These are phyloP conservation scores for Pipistrellus pipistrellus DNA, from an alignment of 2,797 vertebrate genomes.

Conservation along the genomic window DNA sequence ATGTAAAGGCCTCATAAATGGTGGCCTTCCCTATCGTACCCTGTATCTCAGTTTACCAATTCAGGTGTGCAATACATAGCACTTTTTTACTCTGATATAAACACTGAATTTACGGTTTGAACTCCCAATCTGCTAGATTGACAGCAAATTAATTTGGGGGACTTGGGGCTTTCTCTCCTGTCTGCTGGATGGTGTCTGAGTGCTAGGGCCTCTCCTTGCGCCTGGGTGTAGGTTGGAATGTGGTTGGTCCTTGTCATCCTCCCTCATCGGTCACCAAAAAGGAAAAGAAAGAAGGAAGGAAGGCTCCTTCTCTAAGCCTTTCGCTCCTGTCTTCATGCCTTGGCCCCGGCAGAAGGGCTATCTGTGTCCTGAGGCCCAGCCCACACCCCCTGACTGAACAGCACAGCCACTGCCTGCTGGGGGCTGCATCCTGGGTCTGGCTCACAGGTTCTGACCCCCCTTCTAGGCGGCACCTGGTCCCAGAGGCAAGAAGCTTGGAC, in stretches of 20 bases:
- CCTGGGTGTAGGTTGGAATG: too few species aligned
- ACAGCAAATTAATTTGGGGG: not conserved
- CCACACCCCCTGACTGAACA: accelerated
- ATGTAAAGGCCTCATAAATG: not conserved
- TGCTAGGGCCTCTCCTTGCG: not conserved
- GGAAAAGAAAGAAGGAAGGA: not conserved
- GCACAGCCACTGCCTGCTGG: too few species aligned
- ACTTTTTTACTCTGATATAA: not conserved
- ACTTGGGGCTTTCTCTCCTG: not conserved
- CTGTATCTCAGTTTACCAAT: not conserved
- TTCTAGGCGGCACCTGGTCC: not conserved
- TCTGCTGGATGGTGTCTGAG: not conserved
- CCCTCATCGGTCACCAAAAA: not conserved
- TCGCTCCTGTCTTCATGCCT: not conserved
- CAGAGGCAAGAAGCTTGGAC: accelerated
- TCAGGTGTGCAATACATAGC: too few species aligned
- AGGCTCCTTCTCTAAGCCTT: not conserved
- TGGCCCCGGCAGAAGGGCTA: accelerated
- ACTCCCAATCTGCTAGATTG: not conserved
- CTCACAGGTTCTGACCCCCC: accelerated
- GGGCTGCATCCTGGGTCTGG: accelerated
- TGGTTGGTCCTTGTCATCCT: not conserved
- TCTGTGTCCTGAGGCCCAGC: not conserved
- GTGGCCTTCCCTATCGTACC: not conserved
- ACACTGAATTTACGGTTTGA: not conserved